These are phyloP conservation scores for Phrixothrix hirtus DNA, from an alignment of 2,888 invertebrate genomes.

Conservation along the genomic window DNA sequence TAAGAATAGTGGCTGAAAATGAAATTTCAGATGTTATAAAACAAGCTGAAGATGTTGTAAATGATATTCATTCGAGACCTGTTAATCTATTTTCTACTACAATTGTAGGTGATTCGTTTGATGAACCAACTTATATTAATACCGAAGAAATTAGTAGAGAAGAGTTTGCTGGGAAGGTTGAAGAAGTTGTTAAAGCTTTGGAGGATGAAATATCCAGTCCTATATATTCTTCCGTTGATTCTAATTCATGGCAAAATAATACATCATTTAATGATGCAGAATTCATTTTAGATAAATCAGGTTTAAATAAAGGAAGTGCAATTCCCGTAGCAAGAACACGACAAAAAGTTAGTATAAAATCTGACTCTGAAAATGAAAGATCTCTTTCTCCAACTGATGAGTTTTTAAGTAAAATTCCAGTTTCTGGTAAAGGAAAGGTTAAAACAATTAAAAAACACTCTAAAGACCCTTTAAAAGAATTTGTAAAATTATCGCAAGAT, in stretches of 20 bases:
- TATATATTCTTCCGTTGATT: not conserved
- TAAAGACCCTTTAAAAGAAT: constrained; percentile 56
- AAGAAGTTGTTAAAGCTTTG: not conserved
- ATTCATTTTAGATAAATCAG: no score
- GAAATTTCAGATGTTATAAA: constrained; percentile 49
- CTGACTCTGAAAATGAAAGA: constrained; percentile 35
- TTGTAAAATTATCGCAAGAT: constrained; percentile 53
- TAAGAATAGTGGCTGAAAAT: constrained; percentile 35
- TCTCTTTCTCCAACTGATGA: constrained; percentile 46
- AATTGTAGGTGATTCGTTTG: not conserved
- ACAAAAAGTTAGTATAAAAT: constrained; percentile 37
- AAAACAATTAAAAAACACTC: constrained; percentile 59
- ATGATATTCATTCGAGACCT: constrained; percentile 40
- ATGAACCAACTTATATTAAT: not conserved
- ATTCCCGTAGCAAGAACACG: constrained; percentile 49
- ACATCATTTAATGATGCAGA: not conserved
- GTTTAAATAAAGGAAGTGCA: constrained; percentile 36
- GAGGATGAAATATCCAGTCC: not conserved
- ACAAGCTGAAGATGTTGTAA: constrained; percentile 50
- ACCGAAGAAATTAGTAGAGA: not conserved
- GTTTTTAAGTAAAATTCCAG: constrained; percentile 52
- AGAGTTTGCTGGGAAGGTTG: not conserved
- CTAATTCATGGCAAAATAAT: not conserved
- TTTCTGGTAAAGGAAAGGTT: constrained; percentile 52
- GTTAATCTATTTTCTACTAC: not conserved